These are phyloP conservation scores for Omphaloscelis lunosa DNA, from an alignment of 2,888 invertebrate species.

Conservation along the genomic window DNA sequence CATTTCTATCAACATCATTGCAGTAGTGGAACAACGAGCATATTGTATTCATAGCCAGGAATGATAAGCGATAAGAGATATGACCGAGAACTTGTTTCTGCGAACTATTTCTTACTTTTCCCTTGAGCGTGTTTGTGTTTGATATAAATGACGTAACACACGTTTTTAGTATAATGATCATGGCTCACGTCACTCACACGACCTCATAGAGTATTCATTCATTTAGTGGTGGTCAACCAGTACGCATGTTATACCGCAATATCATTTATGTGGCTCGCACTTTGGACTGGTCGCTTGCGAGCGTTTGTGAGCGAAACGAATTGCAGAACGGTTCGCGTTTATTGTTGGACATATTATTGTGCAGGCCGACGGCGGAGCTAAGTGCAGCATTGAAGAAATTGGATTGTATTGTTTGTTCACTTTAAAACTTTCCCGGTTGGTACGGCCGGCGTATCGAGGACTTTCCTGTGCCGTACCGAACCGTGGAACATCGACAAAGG, in stretches of 20 bases:
- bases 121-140: slow-evolving; percentile 52
- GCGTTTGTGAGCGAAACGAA: slow-evolving; percentile 59
- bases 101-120: slow-evolving; percentile 58
- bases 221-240: slow-evolving; percentile 63
- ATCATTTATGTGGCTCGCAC: slow-evolving; percentile 58
- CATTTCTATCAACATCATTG: slow-evolving; percentile 22
- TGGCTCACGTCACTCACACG: slow-evolving; percentile 67
- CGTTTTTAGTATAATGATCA: slow-evolving; percentile 75
- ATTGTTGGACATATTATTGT: slow-evolving; percentile 60
- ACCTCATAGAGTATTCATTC: slow-evolving; percentile 70
- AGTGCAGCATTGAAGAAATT: slow-evolving; percentile 64
- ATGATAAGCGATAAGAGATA: slow-evolving; percentile 61
- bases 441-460: slow-evolving; percentile 52
- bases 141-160: slow-evolving; percentile 72
- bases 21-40: slow-evolving; percentile 26
- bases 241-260: slow-evolving; percentile 56
- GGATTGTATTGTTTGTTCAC: slow-evolving; percentile 63
- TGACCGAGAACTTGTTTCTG: slow-evolving; percentile 63
- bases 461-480: slow-evolving; percentile 50
- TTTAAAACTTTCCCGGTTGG: slow-evolving; percentile 48
- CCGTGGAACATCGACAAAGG: slow-evolving; percentile 46
- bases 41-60: slow-evolving; percentile 39
- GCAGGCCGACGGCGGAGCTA: slow-evolving; percentile 37
- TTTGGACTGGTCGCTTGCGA: slow-evolving; percentile 58
- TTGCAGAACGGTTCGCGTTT: slow-evolving; percentile 53